Base-by-base conservation (phyloP, 2,113 vertebrate species). In the Aspiorhynchus laticeps region DNA sequence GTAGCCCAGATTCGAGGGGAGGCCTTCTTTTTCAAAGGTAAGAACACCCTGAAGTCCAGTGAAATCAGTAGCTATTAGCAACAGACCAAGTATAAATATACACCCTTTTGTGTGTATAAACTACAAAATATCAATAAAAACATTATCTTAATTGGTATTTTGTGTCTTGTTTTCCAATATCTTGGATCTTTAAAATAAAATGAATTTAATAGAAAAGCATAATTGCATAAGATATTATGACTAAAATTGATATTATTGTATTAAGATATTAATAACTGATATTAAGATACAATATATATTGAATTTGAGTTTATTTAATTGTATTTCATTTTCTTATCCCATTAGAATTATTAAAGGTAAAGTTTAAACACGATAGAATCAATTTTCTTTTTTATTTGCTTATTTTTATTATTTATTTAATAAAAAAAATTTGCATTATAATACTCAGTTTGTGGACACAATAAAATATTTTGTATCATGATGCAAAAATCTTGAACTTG, bases 11-110 rank as follows among this genome's bases (percentile, higher is more conserved):
- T 99, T 92, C 95, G 98, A 4, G 98, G 98, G 3, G 98, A 99
- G 91, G 97, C 97, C 43, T 99, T 99, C 94, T 99, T 99, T 91
- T 99, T 99, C 91, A 99, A 98, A 97, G 98, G 98, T 99, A 94
- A 86, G 63, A 53, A 65, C 65, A 61, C 15, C 84, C 48, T 53
- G 69, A 59, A 48, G 48, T 63, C 31, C 41, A 31, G n/a, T 56
- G 74, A 26, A 38, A 90, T 36, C 15, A 69, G 33, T 36, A 33
- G 14, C 15, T 69, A 69, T 33, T 36, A 69, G 7, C 7, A 36
- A 69, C 8, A 8, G 67, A 36, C 15, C 3, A 21, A 9, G 7
- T 33, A 67, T 19, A 7, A 67, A 14, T 69, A 26, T n/a, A 41
- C n/a, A 82, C 53, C 31, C 12, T n/a, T 80, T 14, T 38, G 53